phyloP scores from a whole-genome alignment of 2,113 vertebrate species.

The Pavo muticus region DNA sequence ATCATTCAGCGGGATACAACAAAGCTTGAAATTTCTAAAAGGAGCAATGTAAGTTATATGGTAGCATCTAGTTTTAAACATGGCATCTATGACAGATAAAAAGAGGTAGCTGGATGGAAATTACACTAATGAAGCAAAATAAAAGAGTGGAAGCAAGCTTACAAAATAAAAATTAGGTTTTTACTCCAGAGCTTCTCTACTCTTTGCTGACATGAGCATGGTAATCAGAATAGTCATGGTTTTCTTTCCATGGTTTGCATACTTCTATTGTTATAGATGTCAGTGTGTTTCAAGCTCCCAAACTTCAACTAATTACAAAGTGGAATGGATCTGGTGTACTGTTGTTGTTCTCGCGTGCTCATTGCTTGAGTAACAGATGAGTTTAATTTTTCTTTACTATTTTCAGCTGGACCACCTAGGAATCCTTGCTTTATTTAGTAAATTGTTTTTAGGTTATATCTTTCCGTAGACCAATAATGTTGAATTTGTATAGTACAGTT shows the following conservation, averaged over 20 bases:
- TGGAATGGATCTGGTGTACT: neutral
- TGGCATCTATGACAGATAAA: neutral
- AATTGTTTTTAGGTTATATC: slow-evolving; percentile 14
- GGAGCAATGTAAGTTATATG: neutral
- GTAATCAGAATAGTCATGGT: neutral
- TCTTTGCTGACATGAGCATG: neutral
- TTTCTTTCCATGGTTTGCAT: neutral
- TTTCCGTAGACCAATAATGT: neutral
- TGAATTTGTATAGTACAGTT: neutral
- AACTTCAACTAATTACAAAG: neutral
- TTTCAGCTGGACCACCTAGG: neutral
- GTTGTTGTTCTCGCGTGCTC: neutral
- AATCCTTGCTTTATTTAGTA: slow-evolving; percentile 40
- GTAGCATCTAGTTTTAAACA: neutral
- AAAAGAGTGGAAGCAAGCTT: neutral
- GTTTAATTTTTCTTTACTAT: slow-evolving; percentile 24
- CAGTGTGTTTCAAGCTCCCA: neutral
- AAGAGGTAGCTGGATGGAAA: neutral
- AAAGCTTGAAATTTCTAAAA: neutral
- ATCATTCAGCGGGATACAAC: neutral
- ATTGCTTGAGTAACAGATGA: neutral
- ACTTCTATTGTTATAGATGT: neutral
- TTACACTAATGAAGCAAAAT: neutral
- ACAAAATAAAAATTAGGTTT: neutral
- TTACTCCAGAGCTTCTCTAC: neutral